A percentile compares a stretch with the other conserved stretches of the same genome.
Conservation (phyloP, 2,888 invertebrate genomes). For the Caenorhabditis imperialis region DNA sequence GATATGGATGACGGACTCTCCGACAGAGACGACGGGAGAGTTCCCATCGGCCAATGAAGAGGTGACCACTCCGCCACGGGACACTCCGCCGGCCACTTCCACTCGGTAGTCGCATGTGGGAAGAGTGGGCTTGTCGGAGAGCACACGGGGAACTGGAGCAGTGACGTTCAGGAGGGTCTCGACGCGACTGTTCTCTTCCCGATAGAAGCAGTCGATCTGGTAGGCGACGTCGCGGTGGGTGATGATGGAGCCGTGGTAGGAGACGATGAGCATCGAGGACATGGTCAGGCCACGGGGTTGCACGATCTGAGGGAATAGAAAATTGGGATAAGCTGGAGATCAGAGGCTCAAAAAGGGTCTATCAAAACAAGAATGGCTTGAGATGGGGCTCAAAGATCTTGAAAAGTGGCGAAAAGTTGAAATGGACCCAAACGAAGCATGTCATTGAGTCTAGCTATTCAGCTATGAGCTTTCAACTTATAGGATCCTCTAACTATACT, state of each 20-base stretch:
- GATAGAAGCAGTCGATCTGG: constrained; percentile 54
- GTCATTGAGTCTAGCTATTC: too few relatives aligned
- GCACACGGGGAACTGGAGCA: constrained; percentile 34
- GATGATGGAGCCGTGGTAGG: constrained; percentile 51
- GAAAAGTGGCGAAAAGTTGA: too few relatives aligned
- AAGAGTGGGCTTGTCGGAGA: constrained; percentile 35
- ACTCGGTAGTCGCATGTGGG: constrained; percentile 48
- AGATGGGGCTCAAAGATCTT: too few relatives aligned
- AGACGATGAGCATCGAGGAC: constrained; percentile 47
- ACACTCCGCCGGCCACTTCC: constrained; percentile 28
- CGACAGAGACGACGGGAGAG: constrained; percentile 43
- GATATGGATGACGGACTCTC: constrained; percentile 49
- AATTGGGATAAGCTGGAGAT: too few relatives aligned
- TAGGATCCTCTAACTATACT: too few relatives aligned
- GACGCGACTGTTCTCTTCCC: constrained; percentile 46
- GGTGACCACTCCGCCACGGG: constrained; percentile 21
- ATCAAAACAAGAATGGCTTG: too few relatives aligned
- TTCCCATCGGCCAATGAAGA: constrained; percentile 21
- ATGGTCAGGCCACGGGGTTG: constrained; percentile 48
- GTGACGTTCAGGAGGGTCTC: constrained; percentile 45
- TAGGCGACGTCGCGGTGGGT: constrained; percentile 54
- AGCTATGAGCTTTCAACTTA: too few relatives aligned
- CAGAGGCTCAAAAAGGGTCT: too few relatives aligned
- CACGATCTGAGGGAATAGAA: constrained; percentile 18
- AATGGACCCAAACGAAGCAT: too few relatives aligned